Conservation (phyloP, 2,888 invertebrate genomes). For the Clitarchus hookeri region DNA sequence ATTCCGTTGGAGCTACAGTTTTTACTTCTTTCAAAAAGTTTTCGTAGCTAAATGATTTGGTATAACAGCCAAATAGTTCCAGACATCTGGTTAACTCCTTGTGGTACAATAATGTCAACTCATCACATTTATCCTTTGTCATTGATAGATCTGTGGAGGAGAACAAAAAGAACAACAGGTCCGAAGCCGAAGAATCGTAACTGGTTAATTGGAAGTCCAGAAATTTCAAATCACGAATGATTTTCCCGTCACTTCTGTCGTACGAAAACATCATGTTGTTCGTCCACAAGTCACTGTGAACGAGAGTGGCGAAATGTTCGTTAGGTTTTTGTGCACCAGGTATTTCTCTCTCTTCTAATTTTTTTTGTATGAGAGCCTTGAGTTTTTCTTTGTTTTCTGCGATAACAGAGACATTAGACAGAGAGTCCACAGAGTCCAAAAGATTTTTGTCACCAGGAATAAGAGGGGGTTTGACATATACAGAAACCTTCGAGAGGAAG, state of each 20-base stretch:
- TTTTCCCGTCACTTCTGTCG: constrained; percentile 50
- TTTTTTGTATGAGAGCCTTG: background rate
- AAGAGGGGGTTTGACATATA: background rate
- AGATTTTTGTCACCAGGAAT: background rate
- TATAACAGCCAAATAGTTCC: too few species aligned
- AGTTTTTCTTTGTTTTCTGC: background rate
- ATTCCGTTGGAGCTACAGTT: too few species aligned
- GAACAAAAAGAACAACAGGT: too few species aligned
- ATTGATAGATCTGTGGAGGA: too few species aligned
- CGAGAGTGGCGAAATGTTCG: constrained; percentile 59
- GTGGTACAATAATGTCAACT: too few species aligned
- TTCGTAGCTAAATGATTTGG: too few species aligned
- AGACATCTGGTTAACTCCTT: too few species aligned
- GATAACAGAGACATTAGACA: background rate
- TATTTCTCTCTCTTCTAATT: background rate
- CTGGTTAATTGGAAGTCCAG: constrained; percentile 56
- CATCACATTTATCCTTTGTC: too few species aligned
- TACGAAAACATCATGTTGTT: constrained; percentile 63
- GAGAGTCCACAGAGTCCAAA: background rate
- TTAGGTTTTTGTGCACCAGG: background rate
- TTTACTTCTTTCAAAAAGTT: too few species aligned
- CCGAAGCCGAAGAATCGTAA: too few species aligned
- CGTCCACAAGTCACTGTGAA: constrained; percentile 64
- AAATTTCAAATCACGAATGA: constrained; percentile 59
- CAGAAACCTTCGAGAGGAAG: constrained; percentile 32